These are phyloP conservation scores for Trogon melanurus DNA, from an alignment of 2,113 vertebrate species.

Conservation along the genomic window DNA sequence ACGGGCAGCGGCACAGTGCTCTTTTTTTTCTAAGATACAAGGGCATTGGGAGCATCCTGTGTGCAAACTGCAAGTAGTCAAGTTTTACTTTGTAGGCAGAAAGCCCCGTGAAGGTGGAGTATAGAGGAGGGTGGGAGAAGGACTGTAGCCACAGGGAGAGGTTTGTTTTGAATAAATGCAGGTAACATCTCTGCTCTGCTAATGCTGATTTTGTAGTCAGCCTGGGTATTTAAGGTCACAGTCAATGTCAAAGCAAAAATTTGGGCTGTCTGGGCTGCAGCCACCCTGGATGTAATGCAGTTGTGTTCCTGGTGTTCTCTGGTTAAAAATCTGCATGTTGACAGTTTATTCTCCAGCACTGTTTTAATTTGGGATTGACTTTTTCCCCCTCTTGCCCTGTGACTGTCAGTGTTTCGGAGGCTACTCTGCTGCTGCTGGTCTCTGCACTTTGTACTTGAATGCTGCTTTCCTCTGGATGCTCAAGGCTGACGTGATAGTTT, in stretches of 20 bases:
- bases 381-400: rapidly evolving
- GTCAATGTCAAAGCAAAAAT: neutral
- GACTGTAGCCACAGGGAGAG: neutral
- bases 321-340: neutral
- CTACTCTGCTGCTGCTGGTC: neutral
- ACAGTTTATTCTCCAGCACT: neutral
- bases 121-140: neutral
- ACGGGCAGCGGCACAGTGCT: neutral
- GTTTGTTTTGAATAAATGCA: neutral
- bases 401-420: neutral
- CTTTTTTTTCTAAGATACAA: neutral
- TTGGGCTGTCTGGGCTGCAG: neutral
- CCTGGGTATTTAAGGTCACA: neutral
- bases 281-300: neutral
- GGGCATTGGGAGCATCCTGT: neutral
- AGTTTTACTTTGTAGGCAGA: neutral
- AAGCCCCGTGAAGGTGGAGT: neutral
- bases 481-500: neutral
- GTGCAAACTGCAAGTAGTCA: neutral
- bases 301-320: neutral
- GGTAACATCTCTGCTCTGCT: neutral
- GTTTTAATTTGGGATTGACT: neutral
- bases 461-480: neutral
- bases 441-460: neutral
- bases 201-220: neutral